Conservation (phyloP, 2,888 invertebrate genomes). For the Tiliacea aurago region DNA sequence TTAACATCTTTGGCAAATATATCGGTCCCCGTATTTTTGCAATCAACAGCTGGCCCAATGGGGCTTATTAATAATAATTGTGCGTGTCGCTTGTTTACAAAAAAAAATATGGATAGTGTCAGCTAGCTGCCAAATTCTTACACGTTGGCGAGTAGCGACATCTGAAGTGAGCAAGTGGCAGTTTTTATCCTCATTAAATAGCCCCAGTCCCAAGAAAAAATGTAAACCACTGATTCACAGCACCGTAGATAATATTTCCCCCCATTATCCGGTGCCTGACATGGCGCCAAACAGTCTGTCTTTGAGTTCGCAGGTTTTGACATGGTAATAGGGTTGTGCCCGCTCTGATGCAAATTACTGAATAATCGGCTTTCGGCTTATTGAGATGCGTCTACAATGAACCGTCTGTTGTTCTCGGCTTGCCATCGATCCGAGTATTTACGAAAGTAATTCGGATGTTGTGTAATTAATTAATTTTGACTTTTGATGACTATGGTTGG, state of each 20-base stretch:
- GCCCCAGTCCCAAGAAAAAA: background rate
- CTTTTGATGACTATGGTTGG: slow-evolving; percentile 41
- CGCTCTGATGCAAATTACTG: slow-evolving; percentile 84
- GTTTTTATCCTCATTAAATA: too few relatives aligned
- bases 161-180: too few relatives aligned
- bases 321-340: slow-evolving; percentile 81
- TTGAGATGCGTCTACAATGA: slow-evolving; percentile 82
- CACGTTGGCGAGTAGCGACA: too few relatives aligned
- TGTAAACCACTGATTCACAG: slow-evolving; percentile 3
- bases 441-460: slow-evolving; percentile 61
- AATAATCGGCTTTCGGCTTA: slow-evolving; percentile 84
- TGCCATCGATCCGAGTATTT: slow-evolving; percentile 69
- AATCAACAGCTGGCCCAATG: too few relatives aligned
- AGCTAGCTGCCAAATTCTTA: too few relatives aligned
- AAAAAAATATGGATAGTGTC: too few relatives aligned
- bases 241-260: slow-evolving; percentile 55
- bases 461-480: slow-evolving; percentile 61
- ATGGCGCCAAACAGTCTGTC: slow-evolving; percentile 62
- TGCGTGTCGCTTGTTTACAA: too few relatives aligned
- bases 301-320: slow-evolving; percentile 78
- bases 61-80: too few relatives aligned
- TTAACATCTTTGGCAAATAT: too few relatives aligned
- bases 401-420: slow-evolving; percentile 71
- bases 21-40: too few relatives aligned
- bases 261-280: slow-evolving; percentile 55